A percentile compares a stretch with the other conserved stretches of the same genome.
These are phyloP conservation scores for Tamandua tetradactyla DNA, from an alignment of 2,797 vertebrate genomes.

Conservation along the genomic window DNA sequence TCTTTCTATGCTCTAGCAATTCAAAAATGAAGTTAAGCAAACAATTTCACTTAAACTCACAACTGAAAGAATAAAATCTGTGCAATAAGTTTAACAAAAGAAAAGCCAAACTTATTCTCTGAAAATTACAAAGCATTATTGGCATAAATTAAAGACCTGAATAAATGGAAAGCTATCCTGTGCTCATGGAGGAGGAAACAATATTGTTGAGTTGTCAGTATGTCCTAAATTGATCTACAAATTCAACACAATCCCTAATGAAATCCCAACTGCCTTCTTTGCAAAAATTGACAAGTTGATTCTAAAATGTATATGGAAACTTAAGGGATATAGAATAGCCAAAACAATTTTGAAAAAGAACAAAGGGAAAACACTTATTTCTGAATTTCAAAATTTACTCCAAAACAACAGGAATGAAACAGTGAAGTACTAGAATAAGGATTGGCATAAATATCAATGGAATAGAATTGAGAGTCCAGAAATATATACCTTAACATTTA, in stretches of 20 bases:
- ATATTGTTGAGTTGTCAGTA: neutral
- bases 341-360: constrained; percentile 18
- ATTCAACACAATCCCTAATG: neutral
- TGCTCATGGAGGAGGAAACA: neutral
- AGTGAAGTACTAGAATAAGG: too few relatives aligned
- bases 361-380: neutral
- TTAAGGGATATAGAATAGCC: neutral
- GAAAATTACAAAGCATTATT: neutral
- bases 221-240: neutral
- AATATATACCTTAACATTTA: neutral
- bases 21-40: neutral
- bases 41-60: neutral
- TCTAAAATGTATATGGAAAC: neutral
- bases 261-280: neutral
- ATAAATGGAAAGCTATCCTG: neutral
- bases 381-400: neutral
- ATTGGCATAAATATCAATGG: neutral
- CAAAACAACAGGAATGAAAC: neutral
- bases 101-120: neutral
- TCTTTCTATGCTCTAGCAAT: neutral
- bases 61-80: neutral
- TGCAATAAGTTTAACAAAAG: neutral
- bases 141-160: neutral
- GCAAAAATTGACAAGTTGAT: neutral
- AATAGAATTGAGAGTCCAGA: neutral